phyloP scores from a whole-genome alignment of 2,797 vertebrate genomes.

The Epinephelus coioides region DNA sequence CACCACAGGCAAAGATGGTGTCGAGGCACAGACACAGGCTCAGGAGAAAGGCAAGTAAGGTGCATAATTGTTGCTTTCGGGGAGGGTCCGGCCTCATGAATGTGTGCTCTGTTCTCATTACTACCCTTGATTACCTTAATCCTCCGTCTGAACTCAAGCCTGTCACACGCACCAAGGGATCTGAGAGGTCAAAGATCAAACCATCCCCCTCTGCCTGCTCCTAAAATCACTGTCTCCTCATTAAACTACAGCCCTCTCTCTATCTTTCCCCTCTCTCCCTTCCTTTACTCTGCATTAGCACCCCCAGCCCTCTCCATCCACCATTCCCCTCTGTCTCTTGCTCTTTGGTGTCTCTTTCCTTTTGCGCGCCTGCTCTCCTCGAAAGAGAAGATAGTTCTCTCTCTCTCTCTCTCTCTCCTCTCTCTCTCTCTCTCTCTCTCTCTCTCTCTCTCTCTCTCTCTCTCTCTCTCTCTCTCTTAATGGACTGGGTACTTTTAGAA shows the following conservation, averaged over 20 bases:
- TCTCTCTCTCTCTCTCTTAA: conserved; percentile 59
- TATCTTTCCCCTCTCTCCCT: conserved; percentile 12
- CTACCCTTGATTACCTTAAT: conserved; percentile 80
- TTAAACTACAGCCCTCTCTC: conserved; percentile 60
- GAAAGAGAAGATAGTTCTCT: conserved; percentile 50
- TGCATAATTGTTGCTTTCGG: conserved; percentile 59
- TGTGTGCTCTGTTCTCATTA: conserved; percentile 78
- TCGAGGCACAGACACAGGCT: conserved; percentile 4
- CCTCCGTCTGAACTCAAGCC: conserved; percentile 71
- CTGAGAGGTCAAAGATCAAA: conserved; percentile 74
- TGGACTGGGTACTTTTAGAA: conserved; percentile 65
- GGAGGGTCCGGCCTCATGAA: conserved; percentile 61
- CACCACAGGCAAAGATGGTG: conserved; percentile 38
- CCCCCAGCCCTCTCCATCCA: conserved; percentile 10
- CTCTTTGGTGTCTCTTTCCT: conserved; percentile 31
- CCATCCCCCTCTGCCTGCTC: conserved; percentile 53
- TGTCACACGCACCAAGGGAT: conserved; percentile 76
- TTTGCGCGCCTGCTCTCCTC: conserved; percentile 28
- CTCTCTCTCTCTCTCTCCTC: conserved; percentile 4
- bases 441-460: neutral
- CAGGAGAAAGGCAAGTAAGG: conserved; percentile 8
- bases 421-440: conserved; percentile 16
- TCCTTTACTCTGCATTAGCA: conserved; percentile 7
- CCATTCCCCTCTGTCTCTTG: conserved; percentile 33
- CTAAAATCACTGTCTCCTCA: conserved; percentile 71